Percentiles rank a stretch among this genome's conserved stretches.
Evolutionary conservation across 2,888 invertebrate species (phyloP).

Genomic region (Sarcophaga variegata): DNA sequence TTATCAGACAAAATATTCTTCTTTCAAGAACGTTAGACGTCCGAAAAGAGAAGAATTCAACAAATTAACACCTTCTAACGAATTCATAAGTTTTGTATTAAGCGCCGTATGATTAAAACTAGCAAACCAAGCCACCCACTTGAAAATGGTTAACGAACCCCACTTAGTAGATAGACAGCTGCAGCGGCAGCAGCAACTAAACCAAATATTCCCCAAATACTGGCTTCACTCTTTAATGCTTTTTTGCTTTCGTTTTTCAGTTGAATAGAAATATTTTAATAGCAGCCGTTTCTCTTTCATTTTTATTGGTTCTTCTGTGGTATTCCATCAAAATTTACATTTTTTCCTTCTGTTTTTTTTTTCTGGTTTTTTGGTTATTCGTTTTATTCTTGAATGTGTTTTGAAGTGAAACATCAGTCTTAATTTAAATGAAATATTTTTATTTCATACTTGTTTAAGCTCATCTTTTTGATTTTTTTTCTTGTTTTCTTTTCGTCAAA

Average conservation of each 20-base stretch:
- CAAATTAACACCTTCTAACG: slow-evolving; percentile 31
- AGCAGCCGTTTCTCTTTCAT: background rate
- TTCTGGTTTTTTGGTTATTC: no score
- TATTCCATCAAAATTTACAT: slow-evolving; percentile 14
- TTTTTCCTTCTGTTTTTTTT: background rate
- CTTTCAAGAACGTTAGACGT: no score
- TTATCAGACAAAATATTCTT: no score
- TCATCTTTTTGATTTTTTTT: no score
- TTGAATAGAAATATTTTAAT: slow-evolving; percentile 12
- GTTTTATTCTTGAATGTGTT: background rate
- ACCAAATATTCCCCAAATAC: no score
- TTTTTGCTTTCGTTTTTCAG: no score
- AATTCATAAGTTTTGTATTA: slow-evolving; percentile 3
- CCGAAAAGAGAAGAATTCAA: background rate
- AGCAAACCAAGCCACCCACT: no score
- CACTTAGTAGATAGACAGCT: no score
- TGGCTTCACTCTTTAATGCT: no score
- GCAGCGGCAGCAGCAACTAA: no score
- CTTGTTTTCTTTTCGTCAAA: background rate
- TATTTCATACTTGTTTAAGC: background rate
- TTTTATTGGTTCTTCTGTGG: background rate
- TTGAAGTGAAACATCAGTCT: slow-evolving; percentile 23
- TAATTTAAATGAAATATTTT: slow-evolving; percentile 33
- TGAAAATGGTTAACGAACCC: no score
- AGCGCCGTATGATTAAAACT: no score